phyloP scores from a whole-genome alignment of 1,140 invertebrate species.

The Bombus difficillimus region DNA sequence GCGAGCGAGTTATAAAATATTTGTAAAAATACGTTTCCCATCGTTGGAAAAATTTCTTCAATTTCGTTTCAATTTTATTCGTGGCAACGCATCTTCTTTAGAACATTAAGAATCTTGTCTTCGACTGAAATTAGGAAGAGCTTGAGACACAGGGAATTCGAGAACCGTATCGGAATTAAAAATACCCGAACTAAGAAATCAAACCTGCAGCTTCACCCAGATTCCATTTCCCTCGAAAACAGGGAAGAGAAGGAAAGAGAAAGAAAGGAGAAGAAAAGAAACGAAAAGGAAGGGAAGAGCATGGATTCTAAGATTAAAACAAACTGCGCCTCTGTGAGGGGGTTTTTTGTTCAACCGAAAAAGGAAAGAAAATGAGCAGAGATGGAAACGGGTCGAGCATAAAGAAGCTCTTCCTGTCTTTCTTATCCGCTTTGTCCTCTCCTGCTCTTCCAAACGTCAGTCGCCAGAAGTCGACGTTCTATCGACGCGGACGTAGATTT shows the following conservation, averaged over 20 bases:
- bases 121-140: background rate
- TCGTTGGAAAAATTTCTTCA: too few relatives aligned
- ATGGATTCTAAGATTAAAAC: conserved; percentile 4
- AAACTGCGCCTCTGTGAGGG: background rate
- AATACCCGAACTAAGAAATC: background rate
- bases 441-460: background rate
- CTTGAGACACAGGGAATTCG: background rate
- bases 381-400: background rate
- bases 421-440: background rate
- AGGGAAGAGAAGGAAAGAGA: too few relatives aligned
- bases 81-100: too few relatives aligned
- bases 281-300: too few relatives aligned
- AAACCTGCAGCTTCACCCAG: background rate
- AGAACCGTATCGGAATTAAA: background rate
- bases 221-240: background rate
- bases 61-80: too few relatives aligned
- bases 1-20: too few relatives aligned
- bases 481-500: conserved; percentile 11
- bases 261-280: too few relatives aligned
- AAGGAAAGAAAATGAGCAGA: background rate
- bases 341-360: background rate
- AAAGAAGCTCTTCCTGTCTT: conserved; percentile 36
- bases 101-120: background rate
- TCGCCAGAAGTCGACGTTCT: background rate
- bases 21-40: too few relatives aligned